Base-by-base conservation (phyloP, 2,888 invertebrate genomes). In the Dryobota labecula region DNA sequence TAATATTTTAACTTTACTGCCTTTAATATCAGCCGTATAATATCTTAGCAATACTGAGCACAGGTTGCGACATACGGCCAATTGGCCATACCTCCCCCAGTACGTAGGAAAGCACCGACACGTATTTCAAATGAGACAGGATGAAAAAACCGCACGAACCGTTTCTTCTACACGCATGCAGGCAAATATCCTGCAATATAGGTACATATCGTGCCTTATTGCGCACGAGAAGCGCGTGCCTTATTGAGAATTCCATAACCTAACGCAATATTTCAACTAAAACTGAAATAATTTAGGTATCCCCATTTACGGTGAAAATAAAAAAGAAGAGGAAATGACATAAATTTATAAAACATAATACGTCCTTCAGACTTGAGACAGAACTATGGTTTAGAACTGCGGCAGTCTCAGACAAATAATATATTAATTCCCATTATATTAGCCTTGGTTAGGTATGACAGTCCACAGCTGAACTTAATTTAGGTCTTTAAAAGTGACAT, bases 121-220 rank as follows among this genome's bases (percentile, higher is more conserved):
- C 4, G 18, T 43, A 49, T 64, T 71, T 56, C 51, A 41, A 51
- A 20, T n/a, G 6, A 56, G 38, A 18, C 78, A 78, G 78, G 82
- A 81, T 76, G 77, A 81, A 76, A 80, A 81, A 78, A 49, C 81
- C 64, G 20, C 76, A 62, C 56, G n/a, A 49, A 45, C 8, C 27
- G 53, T 54, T 78, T 82, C 79, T 82, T 78, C 33, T 5, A 57
- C 66, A 78, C 66, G 78, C 82, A 68, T 41, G 56, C 38, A 82
- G 47, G 30, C 56, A 49, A 54, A 82, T 78, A 78, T 79, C 78
- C 82, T 79, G 78, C 20, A 65, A 49, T 45, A 18, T 15, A 57
- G 43, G 43, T 66, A 38, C 41, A 57, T 71, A 72, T 49, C 72
- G 27, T 47, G n/a, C 18, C 38, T 71, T 53, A 41, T 73, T 82